Evolutionary conservation across 2,888 invertebrate species (phyloP).

Genomic region (Sisyra nigra): DNA sequence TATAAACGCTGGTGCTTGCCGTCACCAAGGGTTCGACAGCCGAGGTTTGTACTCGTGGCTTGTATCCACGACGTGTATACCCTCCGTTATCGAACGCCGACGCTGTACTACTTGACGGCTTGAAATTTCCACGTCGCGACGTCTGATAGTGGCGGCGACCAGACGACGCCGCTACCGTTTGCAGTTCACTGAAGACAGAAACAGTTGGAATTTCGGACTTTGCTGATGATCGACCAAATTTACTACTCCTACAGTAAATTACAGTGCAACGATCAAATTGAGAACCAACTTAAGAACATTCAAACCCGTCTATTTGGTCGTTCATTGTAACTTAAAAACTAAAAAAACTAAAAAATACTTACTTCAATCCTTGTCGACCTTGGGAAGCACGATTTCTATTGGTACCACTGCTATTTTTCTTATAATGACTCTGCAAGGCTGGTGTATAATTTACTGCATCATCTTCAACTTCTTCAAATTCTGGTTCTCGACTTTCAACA

Average conservation of each 20-base stretch:
- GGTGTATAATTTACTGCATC: slow-evolving; percentile 15
- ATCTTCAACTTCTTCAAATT: slow-evolving; percentile 18
- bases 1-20: slow-evolving; percentile 48
- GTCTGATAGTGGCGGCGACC: slow-evolving; percentile 34
- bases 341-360: slow-evolving; percentile 1
- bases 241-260: slow-evolving; percentile 18
- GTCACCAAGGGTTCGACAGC: slow-evolving; percentile 32
- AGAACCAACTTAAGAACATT: not conserved
- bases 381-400: slow-evolving; percentile 15
- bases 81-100: slow-evolving; percentile 5
- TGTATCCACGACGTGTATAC: slow-evolving; percentile 42
- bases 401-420: slow-evolving; percentile 19
- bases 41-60: slow-evolving; percentile 42
- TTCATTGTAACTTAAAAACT: not conserved
- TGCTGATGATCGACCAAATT: slow-evolving; percentile 30
- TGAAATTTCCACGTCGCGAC: slow-evolving; percentile 11
- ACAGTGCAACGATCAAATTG: not conserved
- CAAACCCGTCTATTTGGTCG: not conserved
- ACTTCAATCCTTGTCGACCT: slow-evolving; percentile 2
- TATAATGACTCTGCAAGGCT: slow-evolving; percentile 10
- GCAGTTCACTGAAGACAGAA: slow-evolving; percentile 47
- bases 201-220: slow-evolving; percentile 42
- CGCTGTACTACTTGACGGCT: slow-evolving; percentile 17
- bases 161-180: slow-evolving; percentile 27
- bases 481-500: slow-evolving; percentile 17